Evolutionary conservation across 2,113 vertebrate species (phyloP).

Genomic region (Arvicanthis niloticus): DNA sequence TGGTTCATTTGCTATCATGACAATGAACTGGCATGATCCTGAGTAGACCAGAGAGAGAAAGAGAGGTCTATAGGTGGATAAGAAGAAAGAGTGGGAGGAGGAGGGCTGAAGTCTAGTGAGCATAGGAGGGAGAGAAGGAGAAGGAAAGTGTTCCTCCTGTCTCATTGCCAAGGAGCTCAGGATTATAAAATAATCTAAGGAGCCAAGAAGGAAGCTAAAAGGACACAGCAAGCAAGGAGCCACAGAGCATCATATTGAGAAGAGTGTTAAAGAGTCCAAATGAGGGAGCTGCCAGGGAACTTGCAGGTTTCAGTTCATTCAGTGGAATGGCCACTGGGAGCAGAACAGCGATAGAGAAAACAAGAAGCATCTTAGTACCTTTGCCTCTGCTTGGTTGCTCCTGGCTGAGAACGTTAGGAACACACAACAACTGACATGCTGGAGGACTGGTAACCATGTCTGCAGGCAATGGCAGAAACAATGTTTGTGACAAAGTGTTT

Average conservation of each 20-base stretch:
- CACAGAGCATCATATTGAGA: not conserved
- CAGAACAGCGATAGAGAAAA: not conserved
- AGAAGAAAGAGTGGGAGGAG: not conserved
- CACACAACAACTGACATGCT: not conserved
- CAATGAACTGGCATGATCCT: not conserved
- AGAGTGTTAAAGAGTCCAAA: not conserved
- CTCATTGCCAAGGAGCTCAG: not conserved
- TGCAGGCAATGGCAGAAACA: not conserved
- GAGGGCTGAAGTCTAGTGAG: not conserved
- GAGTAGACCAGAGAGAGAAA: not conserved
- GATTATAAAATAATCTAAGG: constrained; percentile 16
- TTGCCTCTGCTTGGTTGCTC: not conserved
- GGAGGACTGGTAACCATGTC: too few relatives aligned
- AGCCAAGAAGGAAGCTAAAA: not conserved
- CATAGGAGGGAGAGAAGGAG: not conserved
- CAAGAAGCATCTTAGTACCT: not conserved
- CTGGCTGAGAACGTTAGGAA: not conserved
- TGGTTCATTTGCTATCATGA: not conserved
- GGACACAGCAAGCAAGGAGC: not conserved
- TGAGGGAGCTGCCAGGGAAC: too few relatives aligned
- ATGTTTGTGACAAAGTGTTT: not conserved
- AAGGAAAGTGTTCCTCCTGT: not conserved
- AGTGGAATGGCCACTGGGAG: not conserved
- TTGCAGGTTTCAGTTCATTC: not conserved
- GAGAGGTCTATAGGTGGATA: not conserved